Base-by-base conservation (phyloP, 2,113 vertebrate species). In the Emydura subglobosa region DNA sequence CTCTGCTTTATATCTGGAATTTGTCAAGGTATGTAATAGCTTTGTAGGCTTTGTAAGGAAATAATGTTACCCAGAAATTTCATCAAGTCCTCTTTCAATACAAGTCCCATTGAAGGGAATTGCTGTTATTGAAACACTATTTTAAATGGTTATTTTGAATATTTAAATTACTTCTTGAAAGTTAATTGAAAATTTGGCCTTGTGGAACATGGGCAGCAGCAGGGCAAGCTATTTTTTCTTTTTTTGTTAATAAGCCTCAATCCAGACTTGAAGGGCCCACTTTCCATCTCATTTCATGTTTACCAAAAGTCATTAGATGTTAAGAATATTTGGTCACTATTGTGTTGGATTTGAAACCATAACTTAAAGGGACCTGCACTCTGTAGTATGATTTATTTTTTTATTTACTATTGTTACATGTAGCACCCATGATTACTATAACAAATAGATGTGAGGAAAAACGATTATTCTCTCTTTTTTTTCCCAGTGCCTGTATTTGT, bases 251-350 rank as follows among this genome's bases (percentile, higher is more conserved):
- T 1, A 10, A 42, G 7, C 44, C n/a, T 49, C 16, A 59, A 7
- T 4, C 10, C 4, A 1, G 2, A 54, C 39, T 39, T 2, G 21
- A 65, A 53, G 7, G 17, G 53, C 0, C 1, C 16, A 0, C 0
- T 74, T 22, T n/a, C 5, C 49, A 4, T 16, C 83, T 86, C 47
- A 31, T 42, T 82, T 68, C 5, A 0, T 19, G 2, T 17, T 74
- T 53, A 31, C n/a, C 61, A 21, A 68, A n/a, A 68, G 31, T 8
- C 34, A n/a, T 68, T 17, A n/a, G 31, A n/a, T 68, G 7, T 68
- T n/a, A 68, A 68, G 34, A n/a, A n/a, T 68, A 68, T 27, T 3
- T 42, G 17, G 22, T 34, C 10, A 2, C 27, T 2, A 0, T 29
- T 90, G 68, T 21, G 27, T 2, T 0, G 1, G 22, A 76, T 42